Percentiles rank a stretch among this genome's conserved stretches.
These are phyloP conservation scores for Amphibalanus amphitrite DNA, from an alignment of 1,140 invertebrate genomes.

Conservation along the genomic window DNA sequence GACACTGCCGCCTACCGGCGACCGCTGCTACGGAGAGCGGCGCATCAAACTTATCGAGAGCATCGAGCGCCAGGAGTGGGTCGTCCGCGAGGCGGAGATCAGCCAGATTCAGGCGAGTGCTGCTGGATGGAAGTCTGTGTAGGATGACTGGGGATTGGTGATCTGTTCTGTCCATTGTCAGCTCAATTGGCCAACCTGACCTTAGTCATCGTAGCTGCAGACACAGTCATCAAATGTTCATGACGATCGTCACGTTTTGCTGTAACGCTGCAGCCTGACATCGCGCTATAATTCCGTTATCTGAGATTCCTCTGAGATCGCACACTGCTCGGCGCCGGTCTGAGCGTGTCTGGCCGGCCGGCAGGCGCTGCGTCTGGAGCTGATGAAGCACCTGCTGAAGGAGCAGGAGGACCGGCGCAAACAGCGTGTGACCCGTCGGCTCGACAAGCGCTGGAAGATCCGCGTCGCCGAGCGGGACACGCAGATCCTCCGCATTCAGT, in stretches of 20 bases:
- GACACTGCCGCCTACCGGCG: slow-evolving; percentile 32
- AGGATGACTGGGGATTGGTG: too few relatives aligned
- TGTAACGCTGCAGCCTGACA: too few relatives aligned
- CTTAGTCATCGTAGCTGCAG: too few relatives aligned
- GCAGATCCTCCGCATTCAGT: not conserved
- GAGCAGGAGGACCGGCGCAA: not conserved
- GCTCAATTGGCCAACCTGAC: too few relatives aligned
- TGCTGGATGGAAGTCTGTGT: too few relatives aligned
- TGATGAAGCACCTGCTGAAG: not conserved
- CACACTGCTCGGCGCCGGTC: too few relatives aligned
- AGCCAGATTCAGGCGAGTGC: not conserved
- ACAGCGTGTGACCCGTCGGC: not conserved
- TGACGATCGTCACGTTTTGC: too few relatives aligned
- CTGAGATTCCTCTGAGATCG: too few relatives aligned
- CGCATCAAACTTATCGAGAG: slow-evolving; percentile 37
- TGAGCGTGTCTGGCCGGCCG: too few relatives aligned
- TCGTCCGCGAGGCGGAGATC: slow-evolving; percentile 35
- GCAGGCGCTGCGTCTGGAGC: not conserved
- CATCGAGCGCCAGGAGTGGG: slow-evolving; percentile 45
- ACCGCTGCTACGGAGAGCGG: slow-evolving; percentile 32
- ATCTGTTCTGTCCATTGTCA: too few relatives aligned
- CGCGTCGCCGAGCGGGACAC: not conserved
- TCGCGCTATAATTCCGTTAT: too few relatives aligned
- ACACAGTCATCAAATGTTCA: too few relatives aligned
- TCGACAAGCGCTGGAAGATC: not conserved